phyloP scores from a whole-genome alignment of 2,888 invertebrate genomes.

The Diachrysia chrysitis region DNA sequence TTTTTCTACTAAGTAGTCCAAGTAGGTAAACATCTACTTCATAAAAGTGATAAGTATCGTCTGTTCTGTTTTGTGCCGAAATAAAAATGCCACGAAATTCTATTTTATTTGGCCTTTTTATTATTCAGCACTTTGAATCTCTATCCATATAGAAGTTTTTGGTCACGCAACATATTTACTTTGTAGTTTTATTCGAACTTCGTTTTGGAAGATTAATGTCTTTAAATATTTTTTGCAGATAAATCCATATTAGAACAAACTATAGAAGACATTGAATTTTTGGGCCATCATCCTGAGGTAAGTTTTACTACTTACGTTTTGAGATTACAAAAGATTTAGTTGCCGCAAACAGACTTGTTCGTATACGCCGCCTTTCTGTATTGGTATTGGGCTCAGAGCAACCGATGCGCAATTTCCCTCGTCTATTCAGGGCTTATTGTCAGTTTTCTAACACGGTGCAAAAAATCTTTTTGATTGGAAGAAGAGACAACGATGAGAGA shows the following conservation, averaged over 20 bases:
- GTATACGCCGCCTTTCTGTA: background rate
- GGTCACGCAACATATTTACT: slow-evolving; percentile 72
- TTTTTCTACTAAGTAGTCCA: slow-evolving; percentile 11
- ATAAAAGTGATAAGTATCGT: slow-evolving; percentile 17
- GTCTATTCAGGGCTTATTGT: too few species aligned
- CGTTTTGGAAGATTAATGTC: slow-evolving; percentile 32
- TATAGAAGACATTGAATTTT: slow-evolving; percentile 90
- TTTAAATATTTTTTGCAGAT: slow-evolving; percentile 85
- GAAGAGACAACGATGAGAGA: too few species aligned
- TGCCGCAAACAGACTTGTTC: background rate
- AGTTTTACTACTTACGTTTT: slow-evolving; percentile 47
- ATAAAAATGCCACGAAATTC: slow-evolving; percentile 58
- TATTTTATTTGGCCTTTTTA: slow-evolving; percentile 64
- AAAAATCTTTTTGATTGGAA: too few species aligned
- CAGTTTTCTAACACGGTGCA: too few species aligned
- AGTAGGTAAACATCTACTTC: slow-evolving; percentile 1
- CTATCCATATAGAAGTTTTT: slow-evolving; percentile 64
- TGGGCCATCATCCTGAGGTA: slow-evolving; percentile 88
- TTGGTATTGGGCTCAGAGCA: too few species aligned
- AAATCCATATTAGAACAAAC: slow-evolving; percentile 91
- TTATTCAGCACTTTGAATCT: slow-evolving; percentile 69
- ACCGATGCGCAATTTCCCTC: background rate
- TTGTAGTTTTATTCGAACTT: slow-evolving; percentile 53
- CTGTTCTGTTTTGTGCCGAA: slow-evolving; percentile 31
- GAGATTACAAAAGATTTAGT: too few species aligned